A percentile compares a stretch with the other conserved stretches of the same genome.
Conservation (phyloP, 1,140 invertebrate species). For the Magallana gigas region DNA sequence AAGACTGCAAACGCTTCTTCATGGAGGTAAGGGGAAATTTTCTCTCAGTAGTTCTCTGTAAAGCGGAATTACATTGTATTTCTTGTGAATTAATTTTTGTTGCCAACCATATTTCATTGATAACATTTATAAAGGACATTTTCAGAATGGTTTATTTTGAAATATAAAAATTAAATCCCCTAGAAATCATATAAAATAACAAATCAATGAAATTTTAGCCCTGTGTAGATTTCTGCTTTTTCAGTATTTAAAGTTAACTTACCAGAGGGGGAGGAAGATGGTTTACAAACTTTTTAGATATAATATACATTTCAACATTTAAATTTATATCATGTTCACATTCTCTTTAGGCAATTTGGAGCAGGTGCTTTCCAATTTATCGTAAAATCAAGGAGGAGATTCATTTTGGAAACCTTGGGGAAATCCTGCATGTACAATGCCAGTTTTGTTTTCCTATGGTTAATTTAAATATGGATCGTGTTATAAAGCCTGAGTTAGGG, state of each 20-base stretch:
- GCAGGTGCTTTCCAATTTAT: slow-evolving; percentile 89
- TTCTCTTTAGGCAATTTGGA: slow-evolving; percentile 86
- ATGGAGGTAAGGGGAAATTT: slow-evolving; percentile 83
- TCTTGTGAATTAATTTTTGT: too few relatives aligned
- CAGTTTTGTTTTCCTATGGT: slow-evolving; percentile 84
- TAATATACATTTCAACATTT: too few relatives aligned
- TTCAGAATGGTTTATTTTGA: too few relatives aligned
- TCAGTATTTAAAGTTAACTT: too few relatives aligned
- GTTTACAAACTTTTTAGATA: background rate
- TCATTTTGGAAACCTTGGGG: slow-evolving; percentile 84
- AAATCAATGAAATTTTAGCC: too few relatives aligned
- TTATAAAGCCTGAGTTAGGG: slow-evolving; percentile 83
- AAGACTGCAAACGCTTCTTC: slow-evolving; percentile 84
- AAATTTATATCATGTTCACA: background rate
- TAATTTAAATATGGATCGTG: slow-evolving; percentile 81
- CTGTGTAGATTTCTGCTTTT: too few relatives aligned
- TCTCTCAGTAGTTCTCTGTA: background rate
- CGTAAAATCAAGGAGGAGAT: slow-evolving; percentile 80
- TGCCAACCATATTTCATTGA: too few relatives aligned
- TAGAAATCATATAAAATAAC: too few relatives aligned
- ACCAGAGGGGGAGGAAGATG: background rate
- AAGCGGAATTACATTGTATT: too few relatives aligned
- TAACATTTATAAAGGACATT: too few relatives aligned
- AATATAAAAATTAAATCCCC: too few relatives aligned
- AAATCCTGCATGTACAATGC: slow-evolving; percentile 83